These are phyloP conservation scores for Drosophila truncata DNA, from an alignment of 1,140 invertebrate species.

Conservation along the genomic window DNA sequence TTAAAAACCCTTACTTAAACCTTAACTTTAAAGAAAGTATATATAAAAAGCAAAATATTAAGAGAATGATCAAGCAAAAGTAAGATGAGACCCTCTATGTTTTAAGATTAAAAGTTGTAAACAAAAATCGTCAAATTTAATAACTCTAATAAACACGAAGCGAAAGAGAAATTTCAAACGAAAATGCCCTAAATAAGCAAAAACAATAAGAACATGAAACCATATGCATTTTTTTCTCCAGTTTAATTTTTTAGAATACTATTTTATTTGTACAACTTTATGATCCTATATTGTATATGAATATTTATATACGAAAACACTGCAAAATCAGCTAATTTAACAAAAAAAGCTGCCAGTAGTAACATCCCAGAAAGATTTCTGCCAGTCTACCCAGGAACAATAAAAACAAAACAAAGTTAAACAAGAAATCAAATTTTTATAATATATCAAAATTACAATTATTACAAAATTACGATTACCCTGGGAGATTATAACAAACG, in stretches of 20 bases:
- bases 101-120: slow-evolving; percentile 77
- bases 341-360: slow-evolving; percentile 58
- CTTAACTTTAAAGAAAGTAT: slow-evolving; percentile 79
- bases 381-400: slow-evolving; percentile 35
- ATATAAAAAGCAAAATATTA: slow-evolving; percentile 56
- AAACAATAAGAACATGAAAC: slow-evolving; percentile 39
- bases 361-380: slow-evolving; percentile 24
- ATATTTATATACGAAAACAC: slow-evolving; percentile 57
- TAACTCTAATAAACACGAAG: slow-evolving; percentile 62
- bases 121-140: slow-evolving; percentile 74
- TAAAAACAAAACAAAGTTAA: slow-evolving; percentile 37
- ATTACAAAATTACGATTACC: not conserved
- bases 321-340: slow-evolving; percentile 48
- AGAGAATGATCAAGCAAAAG: slow-evolving; percentile 54
- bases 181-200: slow-evolving; percentile 63
- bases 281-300: slow-evolving; percentile 75
- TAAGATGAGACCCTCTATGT: slow-evolving; percentile 68
- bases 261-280: slow-evolving; percentile 62
- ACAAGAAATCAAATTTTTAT: slow-evolving; percentile 37
- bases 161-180: slow-evolving; percentile 39
- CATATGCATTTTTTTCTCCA: slow-evolving; percentile 54
- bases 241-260: slow-evolving; percentile 62
- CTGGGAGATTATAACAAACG: not conserved
- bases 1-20: slow-evolving; percentile 74
- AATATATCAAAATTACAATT: slow-evolving; percentile 19